Base-by-base conservation (phyloP, 2,113 vertebrate genomes). In the Atrichornis clamosus region DNA sequence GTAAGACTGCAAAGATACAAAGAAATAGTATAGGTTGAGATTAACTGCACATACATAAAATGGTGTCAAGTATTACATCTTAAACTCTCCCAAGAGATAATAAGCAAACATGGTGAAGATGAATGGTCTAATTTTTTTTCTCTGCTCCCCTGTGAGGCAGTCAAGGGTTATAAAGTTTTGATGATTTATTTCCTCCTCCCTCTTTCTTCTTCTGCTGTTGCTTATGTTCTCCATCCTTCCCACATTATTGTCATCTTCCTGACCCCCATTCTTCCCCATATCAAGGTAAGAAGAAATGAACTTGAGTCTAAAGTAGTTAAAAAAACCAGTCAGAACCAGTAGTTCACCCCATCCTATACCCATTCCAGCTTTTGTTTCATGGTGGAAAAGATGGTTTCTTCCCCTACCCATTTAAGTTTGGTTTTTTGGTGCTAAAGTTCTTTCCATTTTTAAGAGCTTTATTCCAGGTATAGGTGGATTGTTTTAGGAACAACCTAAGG, bases 131-230 rank as follows among this genome's bases (percentile, higher is more conserved):
- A 62, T 55, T 93, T 85, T 92, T 89, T 83, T 47, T 15, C 63
- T 83, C 17, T 84, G 30, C 42, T 92, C 39, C 47, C 75, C 41
- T 78, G n/a, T 92, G 80, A 93, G 73, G 76, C 49, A 72, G 17
- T 76, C 41, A 32, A 53, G 76, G 56, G 49, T 84, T 96, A 78
- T 96, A 92, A 94, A 94, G 73, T 95, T 96, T 44, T 67, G 24
- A 67, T 93, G 72, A 96, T 96, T 96, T 96, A 94, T 84, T 93
- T 95, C 83, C 26, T 88, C 49, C 59, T 91, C 37, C 21, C 3
- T 41, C 74, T 87, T 89, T 59, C 35, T 88, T 81, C 10, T 83
- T 50, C 47, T 92, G 44, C 52, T 87, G 44, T 75, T 96, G 26
- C 15, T 77, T 87, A 32, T 75, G n/a, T 90, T 93, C 68, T 77